Evolutionary conservation across 2,797 vertebrate species (phyloP).

Genomic region (Notolepis coatsorum): DNA sequence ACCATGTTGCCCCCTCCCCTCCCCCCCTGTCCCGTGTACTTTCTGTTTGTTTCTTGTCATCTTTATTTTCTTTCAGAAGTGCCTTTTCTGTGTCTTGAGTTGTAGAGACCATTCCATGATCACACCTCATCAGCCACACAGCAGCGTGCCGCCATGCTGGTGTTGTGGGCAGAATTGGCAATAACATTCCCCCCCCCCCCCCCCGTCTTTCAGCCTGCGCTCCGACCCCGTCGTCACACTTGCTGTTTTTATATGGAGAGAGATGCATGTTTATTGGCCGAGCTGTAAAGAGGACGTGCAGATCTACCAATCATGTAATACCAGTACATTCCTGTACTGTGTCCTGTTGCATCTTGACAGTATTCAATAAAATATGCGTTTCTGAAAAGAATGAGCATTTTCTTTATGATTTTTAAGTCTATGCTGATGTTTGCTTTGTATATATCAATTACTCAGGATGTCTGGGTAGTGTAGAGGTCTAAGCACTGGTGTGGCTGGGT

Average conservation of each 20-base stretch:
- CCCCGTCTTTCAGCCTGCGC: slow-evolving; percentile 6
- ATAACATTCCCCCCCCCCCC: slow-evolving; percentile 10
- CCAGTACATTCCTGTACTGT: too few relatives aligned
- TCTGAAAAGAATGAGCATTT: slow-evolving; percentile 36
- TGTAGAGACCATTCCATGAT: slow-evolving; percentile 51
- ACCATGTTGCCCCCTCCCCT: slow-evolving; percentile 35
- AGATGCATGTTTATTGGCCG: slow-evolving; percentile 40
- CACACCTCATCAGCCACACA: slow-evolving; percentile 17
- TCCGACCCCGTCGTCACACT: slow-evolving; percentile 28
- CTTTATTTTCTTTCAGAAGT: slow-evolving; percentile 64
- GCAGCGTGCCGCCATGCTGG: slow-evolving; percentile 8
- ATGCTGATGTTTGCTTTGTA: too few relatives aligned
- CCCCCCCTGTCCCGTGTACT: slow-evolving; percentile 30
- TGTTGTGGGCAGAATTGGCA: slow-evolving; percentile 34
- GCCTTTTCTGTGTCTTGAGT: slow-evolving; percentile 72
- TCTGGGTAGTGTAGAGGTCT: too few relatives aligned
- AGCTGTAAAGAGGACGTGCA: slow-evolving; percentile 21
- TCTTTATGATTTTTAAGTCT: slow-evolving; percentile 24
- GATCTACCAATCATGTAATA: slow-evolving; percentile 19
- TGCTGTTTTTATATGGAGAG: slow-evolving; percentile 25
- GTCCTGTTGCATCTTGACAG: slow-evolving; percentile 44
- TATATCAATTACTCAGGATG: too few relatives aligned
- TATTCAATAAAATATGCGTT: slow-evolving; percentile 73
- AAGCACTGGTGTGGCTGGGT: too few relatives aligned
- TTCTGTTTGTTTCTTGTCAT: slow-evolving; percentile 24